Conservation (phyloP, 2,113 vertebrate genomes). For the Gavia stellata region DNA sequence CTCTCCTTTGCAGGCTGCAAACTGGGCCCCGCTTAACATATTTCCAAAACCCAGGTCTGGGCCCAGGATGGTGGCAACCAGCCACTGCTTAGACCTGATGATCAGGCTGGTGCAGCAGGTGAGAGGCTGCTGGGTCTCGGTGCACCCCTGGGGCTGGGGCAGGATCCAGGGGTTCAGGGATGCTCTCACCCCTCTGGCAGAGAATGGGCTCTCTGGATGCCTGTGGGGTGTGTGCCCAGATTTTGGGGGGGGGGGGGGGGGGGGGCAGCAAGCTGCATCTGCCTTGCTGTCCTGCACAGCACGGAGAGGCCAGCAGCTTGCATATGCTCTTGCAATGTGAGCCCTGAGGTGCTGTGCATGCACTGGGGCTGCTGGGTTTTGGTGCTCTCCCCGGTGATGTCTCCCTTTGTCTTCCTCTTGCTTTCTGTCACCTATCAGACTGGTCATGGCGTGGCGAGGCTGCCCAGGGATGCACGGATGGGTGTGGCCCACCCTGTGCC, state of each 20-base stretch:
- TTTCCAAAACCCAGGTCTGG: constrained; percentile 21
- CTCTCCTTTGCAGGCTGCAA: neutral
- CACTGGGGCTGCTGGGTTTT: neutral
- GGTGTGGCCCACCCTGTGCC: neutral
- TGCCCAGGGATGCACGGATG: constrained; percentile 42
- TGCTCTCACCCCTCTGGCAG: neutral
- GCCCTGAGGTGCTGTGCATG: neutral
- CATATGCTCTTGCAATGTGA: neutral
- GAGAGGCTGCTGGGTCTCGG: neutral
- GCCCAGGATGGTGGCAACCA: constrained; percentile 62
- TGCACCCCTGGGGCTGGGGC: neutral
- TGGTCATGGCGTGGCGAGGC: constrained; percentile 33
- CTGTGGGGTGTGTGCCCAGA: neutral
- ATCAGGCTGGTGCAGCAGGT: constrained; percentile 73
- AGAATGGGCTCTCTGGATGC: neutral
- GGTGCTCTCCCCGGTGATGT: neutral
- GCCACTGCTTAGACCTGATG: constrained; percentile 74
- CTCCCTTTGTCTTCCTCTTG: neutral
- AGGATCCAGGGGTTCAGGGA: neutral
- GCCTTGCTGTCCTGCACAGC: neutral
- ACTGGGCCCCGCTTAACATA: constrained; percentile 28
- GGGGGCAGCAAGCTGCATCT: no score
- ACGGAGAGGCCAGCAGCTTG: neutral
- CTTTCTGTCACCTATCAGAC: constrained; percentile 27
- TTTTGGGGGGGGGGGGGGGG: rapidly evolving